Evolutionary conservation across 2,888 invertebrate species (phyloP).

Genomic region (Meghimatium bilineatum): DNA sequence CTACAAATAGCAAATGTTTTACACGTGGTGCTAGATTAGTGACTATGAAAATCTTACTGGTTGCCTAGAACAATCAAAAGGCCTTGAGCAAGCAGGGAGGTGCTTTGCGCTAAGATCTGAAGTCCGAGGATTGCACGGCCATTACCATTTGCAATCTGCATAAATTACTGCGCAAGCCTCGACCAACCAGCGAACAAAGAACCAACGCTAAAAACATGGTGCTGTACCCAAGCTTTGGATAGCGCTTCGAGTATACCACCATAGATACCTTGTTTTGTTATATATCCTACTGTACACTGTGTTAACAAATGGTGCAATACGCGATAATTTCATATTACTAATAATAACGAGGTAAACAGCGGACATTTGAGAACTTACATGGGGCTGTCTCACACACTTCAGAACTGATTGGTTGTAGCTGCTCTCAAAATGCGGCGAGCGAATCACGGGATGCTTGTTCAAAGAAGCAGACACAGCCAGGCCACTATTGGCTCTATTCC

Average conservation of each 20-base stretch:
- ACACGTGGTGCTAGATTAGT: conserved; percentile 44
- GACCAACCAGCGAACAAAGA: conserved; percentile 52
- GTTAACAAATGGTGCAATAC: background rate
- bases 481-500: conserved; percentile 51
- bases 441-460: conserved; percentile 77
- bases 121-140: conserved; percentile 46
- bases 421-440: conserved; percentile 89
- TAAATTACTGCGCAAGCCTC: conserved; percentile 49
- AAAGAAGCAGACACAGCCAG: conserved; percentile 30
- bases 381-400: conserved; percentile 20
- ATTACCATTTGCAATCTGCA: conserved; percentile 46
- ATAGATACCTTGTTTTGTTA: background rate
- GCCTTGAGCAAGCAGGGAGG: conserved; percentile 48
- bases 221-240: background rate
- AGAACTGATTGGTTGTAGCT: conserved; percentile 85
- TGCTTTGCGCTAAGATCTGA: conserved; percentile 34
- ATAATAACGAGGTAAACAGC: background rate
- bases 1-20: conserved; percentile 29
- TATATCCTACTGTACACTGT: background rate
- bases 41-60: conserved; percentile 50
- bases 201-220: conserved; percentile 38
- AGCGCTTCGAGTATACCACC: background rate
- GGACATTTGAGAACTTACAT: conserved; percentile 27
- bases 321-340: background rate
- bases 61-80: conserved; percentile 51